Evolutionary conservation across 2,888 invertebrate species (phyloP), one percentile per base, ranked within the genome.

Genomic region (Rhamphomyia laevipes): DNA sequence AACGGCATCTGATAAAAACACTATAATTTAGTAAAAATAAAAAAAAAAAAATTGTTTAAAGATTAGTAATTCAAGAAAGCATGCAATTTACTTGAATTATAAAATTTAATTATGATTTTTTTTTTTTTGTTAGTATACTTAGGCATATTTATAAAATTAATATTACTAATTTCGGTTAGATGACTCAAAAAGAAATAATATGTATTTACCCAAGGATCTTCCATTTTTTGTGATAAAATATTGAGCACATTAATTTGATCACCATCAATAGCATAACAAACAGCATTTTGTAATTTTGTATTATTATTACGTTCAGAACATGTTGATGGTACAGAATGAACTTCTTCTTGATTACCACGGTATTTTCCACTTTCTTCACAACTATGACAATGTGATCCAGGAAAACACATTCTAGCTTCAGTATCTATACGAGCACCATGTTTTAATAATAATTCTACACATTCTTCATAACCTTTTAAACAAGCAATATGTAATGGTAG

Each of bases 401-500:
- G 85, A 73, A 81, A 85, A 62, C 85, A 86, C 79, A 86, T 81
- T 17, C 84, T 72, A 1, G 82, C 79, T 62, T 83, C 83, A 1
- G 81, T 77, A 64, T 84, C 82, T 15, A 81, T 77, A 54, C 81
- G 74, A 7, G 82, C 84, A 18, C 84, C 84, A 66, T 82, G 77
- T 58, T 81, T 79, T 46, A 84, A 61, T 33, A 85, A 64, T 38
- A 82, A 61, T 61, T 83, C 81, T 13, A 84, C 81, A 59, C 82
- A 80, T 56, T 82, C 80, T 58, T 80, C 78, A 61, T 82, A 77
- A 15, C 84, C 86, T 60, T 81, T 78, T 33, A 80, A 70, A 54
- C 84, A 84, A 16, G 86, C 85, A 50, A 86, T 80, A 63, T 86
- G 85, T 45, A 85, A 68, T 2, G 86, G 85, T 46, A 84, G 71